Base-by-base conservation (phyloP, 2,888 invertebrate genomes). In the Pristionchus entomophagus region DNA sequence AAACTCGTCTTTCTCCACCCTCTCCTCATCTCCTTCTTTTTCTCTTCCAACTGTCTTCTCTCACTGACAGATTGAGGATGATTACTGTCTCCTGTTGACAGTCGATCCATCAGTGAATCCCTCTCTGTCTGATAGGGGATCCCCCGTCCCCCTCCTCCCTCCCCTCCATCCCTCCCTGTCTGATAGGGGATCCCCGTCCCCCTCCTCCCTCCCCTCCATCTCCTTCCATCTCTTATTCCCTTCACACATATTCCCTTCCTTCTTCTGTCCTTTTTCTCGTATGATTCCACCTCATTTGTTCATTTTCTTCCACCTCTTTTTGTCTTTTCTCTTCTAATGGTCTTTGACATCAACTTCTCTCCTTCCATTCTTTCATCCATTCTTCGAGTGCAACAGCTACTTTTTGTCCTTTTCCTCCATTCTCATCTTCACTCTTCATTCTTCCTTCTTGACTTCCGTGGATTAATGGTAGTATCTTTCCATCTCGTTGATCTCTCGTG, bases 321-420 rank as follows among this genome's bases (percentile, higher is more conserved):
- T 56, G 10, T 8, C 22, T 22, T 19, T 22, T 22, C 38, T 2
- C 65, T 35, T 29, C 29, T 65, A 65, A 65, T 65, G 32, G 35
- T 65, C 65, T 65, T 65, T 65, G 65, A 65, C 65, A 65, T 69
- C 69, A 38, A 38, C 69, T 38, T 69, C 69, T 41, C 69, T 38
- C 65, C 35, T 17, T 65, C 35, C 38, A 22, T 41, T 38, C 65
- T 19, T 65, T 65, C 38, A 8, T 65, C 38, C 65, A 62, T 65
- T 65, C 26, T 38, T 29, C 26, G 35, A 65, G 65, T 65, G 65
- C 38, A 65, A 14, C 65, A 65, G 65, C 38, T 19, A 65, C 65
- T 65, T 65, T 65, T 65, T 38, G 35, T 65, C 22, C 65, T 12
- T 29, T 14, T 59, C 26, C 59, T 8, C 17, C 53, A 53, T 53